phyloP scores from a whole-genome alignment of 2,113 vertebrate species.

The Nestor notabilis region DNA sequence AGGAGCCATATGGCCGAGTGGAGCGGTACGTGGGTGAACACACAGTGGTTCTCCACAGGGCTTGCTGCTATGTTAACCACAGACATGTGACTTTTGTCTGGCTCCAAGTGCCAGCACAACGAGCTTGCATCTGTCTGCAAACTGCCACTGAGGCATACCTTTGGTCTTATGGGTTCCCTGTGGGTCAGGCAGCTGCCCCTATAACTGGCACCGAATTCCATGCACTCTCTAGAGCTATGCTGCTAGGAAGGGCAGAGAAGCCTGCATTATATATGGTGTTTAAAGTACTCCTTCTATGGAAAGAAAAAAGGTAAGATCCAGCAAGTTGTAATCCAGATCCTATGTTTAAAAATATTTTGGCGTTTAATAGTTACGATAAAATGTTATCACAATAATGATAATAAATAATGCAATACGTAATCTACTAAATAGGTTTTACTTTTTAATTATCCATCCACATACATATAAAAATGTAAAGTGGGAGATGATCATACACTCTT shows the following conservation, averaged over 20 bases:
- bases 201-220: not conserved
- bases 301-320: not conserved
- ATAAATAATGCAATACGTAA: not conserved
- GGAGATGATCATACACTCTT: not conserved
- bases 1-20: not conserved
- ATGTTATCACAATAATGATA: not conserved
- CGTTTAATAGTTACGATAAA: not conserved
- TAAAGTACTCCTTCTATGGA: not conserved
- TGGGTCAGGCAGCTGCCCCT: not conserved
- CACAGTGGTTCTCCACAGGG: accelerated
- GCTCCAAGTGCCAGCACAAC: not conserved
- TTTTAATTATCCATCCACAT: not conserved
- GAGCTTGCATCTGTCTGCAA: not conserved
- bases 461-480: not conserved
- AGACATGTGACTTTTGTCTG: not conserved
- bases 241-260: not conserved
- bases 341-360: not conserved
- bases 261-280: not conserved
- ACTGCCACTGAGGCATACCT: not conserved
- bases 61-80: not conserved
- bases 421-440: not conserved
- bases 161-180: accelerated
- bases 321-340: not conserved
- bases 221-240: not conserved
- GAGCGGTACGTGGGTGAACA: accelerated